These are phyloP conservation scores for Eudyptes chrysolophus DNA, from an alignment of 2,113 vertebrate genomes.

Conservation along the genomic window DNA sequence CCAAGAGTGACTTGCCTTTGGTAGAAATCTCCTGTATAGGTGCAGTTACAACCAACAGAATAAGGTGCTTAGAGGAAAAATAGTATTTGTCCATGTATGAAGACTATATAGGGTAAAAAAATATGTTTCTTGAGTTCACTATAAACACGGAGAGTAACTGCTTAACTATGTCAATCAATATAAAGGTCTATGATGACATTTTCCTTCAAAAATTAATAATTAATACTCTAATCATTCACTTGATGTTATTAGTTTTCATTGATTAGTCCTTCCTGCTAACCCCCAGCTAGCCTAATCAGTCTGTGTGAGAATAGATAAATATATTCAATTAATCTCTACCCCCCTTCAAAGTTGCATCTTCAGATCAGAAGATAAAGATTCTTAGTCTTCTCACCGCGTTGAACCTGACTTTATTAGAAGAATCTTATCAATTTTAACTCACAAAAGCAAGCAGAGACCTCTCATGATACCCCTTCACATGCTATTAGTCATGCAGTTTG, in stretches of 20 bases:
- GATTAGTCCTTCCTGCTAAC: constrained; percentile 60
- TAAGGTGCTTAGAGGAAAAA: neutral
- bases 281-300: neutral
- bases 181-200: constrained; percentile 14
- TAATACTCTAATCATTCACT: constrained; percentile 54
- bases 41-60: neutral
- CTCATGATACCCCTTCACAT: constrained; percentile 12
- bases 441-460: neutral
- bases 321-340: constrained; percentile 8
- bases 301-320: constrained; percentile 7
- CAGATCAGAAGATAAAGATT: neutral
- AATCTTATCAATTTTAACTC: neutral
- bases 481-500: constrained; percentile 21
- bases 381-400: neutral
- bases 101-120: neutral
- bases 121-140: neutral
- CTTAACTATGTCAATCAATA: constrained; percentile 28
- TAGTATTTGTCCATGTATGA: neutral
- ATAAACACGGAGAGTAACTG: neutral
- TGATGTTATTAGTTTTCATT: constrained; percentile 50
- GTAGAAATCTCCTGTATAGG: neutral
- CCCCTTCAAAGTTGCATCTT: neutral
- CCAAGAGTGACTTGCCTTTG: neutral
- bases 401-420: constrained; percentile 44
- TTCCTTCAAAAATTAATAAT: constrained; percentile 65